These are phyloP conservation scores for Syrista parreyssii DNA, from an alignment of 2,888 invertebrate species.

Conservation along the genomic window DNA sequence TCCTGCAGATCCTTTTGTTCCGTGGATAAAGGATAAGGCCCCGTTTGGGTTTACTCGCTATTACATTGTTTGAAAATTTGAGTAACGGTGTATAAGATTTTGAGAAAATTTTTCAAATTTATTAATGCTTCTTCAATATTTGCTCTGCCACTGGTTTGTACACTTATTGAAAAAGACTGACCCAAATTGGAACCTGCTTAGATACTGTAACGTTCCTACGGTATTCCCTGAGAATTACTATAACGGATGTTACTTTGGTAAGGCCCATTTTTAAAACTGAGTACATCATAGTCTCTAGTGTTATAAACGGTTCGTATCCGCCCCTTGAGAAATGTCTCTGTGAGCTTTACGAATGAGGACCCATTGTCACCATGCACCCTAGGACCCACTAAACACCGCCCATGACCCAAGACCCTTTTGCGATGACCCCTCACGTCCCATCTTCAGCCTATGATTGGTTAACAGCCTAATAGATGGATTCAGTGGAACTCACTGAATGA, in stretches of 20 bases:
- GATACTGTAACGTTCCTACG: not conserved
- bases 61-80: not conserved
- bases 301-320: not conserved
- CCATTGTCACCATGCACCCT: not conserved
- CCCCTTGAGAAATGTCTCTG: not conserved
- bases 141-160: not conserved
- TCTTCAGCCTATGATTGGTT: not conserved
- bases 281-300: not conserved
- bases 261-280: not conserved
- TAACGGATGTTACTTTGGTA: not conserved
- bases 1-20: slow-evolving; percentile 41
- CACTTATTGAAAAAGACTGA: not conserved
- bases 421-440: not conserved
- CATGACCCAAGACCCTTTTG: not conserved
- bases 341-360: not conserved
- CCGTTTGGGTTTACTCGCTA: not conserved
- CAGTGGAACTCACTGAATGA: not conserved
- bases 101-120: not conserved
- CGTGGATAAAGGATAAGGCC: slow-evolving; percentile 39
- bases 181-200: not conserved
- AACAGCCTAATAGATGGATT: not conserved
- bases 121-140: not conserved
- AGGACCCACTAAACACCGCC: not conserved
- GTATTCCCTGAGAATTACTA: not conserved
- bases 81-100: not conserved